Percentiles rank a stretch among this genome's conserved stretches.
These are phyloP conservation scores for Diabrotica balteata DNA, from an alignment of 2,888 invertebrate genomes.

Conservation along the genomic window DNA sequence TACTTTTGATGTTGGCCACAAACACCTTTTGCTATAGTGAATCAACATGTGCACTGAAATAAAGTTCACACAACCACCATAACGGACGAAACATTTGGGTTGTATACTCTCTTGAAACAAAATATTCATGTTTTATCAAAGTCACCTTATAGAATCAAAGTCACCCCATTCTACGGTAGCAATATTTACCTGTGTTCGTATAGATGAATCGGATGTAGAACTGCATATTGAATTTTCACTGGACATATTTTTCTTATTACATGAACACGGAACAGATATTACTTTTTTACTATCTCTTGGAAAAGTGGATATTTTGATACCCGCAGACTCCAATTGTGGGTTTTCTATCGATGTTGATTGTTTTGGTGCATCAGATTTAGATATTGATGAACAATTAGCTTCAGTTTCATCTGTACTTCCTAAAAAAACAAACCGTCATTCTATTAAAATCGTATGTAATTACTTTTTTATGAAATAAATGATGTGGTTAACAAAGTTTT, in stretches of 20 bases:
- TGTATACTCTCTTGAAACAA: too few relatives aligned
- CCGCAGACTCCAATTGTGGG: conserved; percentile 1
- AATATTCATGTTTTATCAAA: too few relatives aligned
- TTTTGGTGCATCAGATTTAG: conserved; percentile 45
- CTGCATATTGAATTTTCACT: conserved; percentile 35
- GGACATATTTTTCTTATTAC: conserved; percentile 36
- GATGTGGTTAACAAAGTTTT: too few relatives aligned
- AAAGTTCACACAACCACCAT: too few relatives aligned
- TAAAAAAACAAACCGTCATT: conserved; percentile 48
- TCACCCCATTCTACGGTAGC: too few relatives aligned
- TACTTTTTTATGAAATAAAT: too few relatives aligned
- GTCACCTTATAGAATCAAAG: too few relatives aligned
- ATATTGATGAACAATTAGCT: conserved; percentile 41
- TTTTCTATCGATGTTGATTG: conserved; percentile 34
- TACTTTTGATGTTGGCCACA: too few relatives aligned
- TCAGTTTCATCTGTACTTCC: conserved; percentile 56
- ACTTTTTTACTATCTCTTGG: conserved; percentile 1
- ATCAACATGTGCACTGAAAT: too few relatives aligned
- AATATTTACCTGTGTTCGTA: conserved; percentile 36
- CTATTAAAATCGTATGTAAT: too few relatives aligned
- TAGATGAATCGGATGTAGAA: conserved; percentile 40
- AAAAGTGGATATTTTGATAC: background rate
- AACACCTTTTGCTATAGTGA: too few relatives aligned
- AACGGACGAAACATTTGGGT: too few relatives aligned
- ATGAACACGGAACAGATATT: conserved; percentile 32